Conservation (phyloP, 2,113 vertebrate species). For the Promerops cafer region DNA sequence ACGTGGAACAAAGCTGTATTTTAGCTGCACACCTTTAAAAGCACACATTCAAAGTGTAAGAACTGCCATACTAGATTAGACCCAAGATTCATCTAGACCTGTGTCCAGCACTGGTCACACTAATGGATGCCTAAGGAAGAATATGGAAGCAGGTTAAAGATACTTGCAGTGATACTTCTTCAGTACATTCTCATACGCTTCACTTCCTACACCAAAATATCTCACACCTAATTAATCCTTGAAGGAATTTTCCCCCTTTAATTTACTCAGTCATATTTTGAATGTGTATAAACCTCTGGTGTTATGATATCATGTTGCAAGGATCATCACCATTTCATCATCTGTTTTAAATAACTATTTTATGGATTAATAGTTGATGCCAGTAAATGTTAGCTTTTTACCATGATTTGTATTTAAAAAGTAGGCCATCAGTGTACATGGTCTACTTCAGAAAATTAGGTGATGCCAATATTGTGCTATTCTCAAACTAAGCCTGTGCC, state of each 20-base stretch:
- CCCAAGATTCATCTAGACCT: not conserved
- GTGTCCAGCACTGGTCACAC: not conserved
- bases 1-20: accelerated
- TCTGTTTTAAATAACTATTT: not conserved
- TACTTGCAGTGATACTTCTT: not conserved
- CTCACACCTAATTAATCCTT: not conserved
- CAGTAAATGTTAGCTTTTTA: not conserved
- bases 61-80: not conserved
- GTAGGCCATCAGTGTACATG: not conserved
- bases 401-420: not conserved
- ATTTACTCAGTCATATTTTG: not conserved
- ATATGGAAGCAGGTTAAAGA: not conserved
- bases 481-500: not conserved
- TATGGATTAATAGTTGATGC: not conserved
- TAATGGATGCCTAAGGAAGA: not conserved
- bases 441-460: not conserved
- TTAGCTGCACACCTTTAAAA: not conserved
- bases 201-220: not conserved
- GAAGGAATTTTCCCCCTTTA: not conserved
- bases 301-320: not conserved
- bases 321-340: not conserved
- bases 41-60: not conserved
- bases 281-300: not conserved
- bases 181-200: not conserved
- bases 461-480: not conserved